Percentiles rank a stretch among this genome's conserved stretches.
Evolutionary conservation across 2,797 vertebrate species (phyloP).

Genomic region (Antrozous pallidus): DNA sequence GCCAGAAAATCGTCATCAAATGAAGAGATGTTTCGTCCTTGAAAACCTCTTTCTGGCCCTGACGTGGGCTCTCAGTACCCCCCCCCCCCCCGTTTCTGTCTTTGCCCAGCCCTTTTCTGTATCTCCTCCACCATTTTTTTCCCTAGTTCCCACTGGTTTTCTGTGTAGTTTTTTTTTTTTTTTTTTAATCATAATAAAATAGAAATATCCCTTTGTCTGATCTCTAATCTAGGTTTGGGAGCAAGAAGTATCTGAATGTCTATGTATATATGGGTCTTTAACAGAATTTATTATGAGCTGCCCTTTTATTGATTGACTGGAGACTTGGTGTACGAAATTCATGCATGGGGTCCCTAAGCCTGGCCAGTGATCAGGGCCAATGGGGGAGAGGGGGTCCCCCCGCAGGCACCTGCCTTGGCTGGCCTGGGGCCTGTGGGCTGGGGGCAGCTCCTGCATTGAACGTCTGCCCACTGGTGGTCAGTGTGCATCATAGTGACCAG

Average conservation of each 20-base stretch:
- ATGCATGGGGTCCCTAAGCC: too few species aligned
- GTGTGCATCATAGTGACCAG: too few species aligned
- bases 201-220: conserved; percentile 39
- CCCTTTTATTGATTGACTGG: background rate
- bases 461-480: too few species aligned
- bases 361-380: too few species aligned
- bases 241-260: background rate
- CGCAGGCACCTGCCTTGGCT: too few species aligned
- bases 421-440: too few species aligned
- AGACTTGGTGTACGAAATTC: too few species aligned
- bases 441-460: too few species aligned
- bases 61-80: background rate
- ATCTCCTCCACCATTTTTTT: background rate
- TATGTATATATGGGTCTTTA: background rate
- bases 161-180: conserved; percentile 1
- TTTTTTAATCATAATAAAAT: conserved; percentile 73
- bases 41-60: background rate
- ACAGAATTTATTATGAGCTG: background rate
- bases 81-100: background rate
- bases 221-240: background rate
- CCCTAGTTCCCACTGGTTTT: conserved; percentile 1
- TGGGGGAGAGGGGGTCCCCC: too few species aligned
- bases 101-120: background rate
- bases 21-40: conserved; percentile 76
- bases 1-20: conserved; percentile 92